Evolutionary conservation across 2,797 vertebrate species (phyloP), one percentile per base, ranked within the genome.

Genomic region (Phoebastria nigripes): DNA sequence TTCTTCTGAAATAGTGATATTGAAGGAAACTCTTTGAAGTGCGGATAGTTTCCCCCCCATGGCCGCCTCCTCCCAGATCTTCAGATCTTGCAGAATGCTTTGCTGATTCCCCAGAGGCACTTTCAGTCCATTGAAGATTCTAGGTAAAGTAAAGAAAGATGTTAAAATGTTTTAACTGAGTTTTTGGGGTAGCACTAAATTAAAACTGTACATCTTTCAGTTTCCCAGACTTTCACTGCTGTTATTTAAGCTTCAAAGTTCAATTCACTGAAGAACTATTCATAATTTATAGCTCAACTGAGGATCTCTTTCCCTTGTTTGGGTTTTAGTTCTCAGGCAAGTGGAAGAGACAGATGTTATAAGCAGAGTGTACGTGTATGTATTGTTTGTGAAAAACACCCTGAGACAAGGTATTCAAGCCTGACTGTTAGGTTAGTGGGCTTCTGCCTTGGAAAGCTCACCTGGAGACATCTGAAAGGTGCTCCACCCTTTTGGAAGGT

Each of bases 171-270:
- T 95, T 92, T 89, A 92, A 90, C 56, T 71, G 74, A 87, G 21
- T 84, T 96, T 90, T 90, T 56, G 59, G 83, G 37, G 12, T 82
- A 89, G 81, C 52, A 51, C 61, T 87, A 89, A 89, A 94, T 95
- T 92, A 87, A 71, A 90, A 89, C 71, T 90, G 44, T 89, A 55
- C 33, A 39, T 94, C 74, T 94, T 96, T 82, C 49, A 12, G 44
- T 93, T 94, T 94, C 54, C 83, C 54, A 85, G 86, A 82, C 20
- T 87, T 94, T 39, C 58, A 71, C 74, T 46, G 39, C 56, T 78
- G 79, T 94, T 96, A 80, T 92, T 93, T 88, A 90, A 89, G 87
- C 84, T 93, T 96, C 90, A 80, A 91, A 92, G 90, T 92, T 90
- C 47, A 82, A 35, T 71, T 92, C 67, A 74, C 81, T 78, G 86